phyloP scores from a whole-genome alignment of 2,113 vertebrate species.

The Trachemys scripta region DNA sequence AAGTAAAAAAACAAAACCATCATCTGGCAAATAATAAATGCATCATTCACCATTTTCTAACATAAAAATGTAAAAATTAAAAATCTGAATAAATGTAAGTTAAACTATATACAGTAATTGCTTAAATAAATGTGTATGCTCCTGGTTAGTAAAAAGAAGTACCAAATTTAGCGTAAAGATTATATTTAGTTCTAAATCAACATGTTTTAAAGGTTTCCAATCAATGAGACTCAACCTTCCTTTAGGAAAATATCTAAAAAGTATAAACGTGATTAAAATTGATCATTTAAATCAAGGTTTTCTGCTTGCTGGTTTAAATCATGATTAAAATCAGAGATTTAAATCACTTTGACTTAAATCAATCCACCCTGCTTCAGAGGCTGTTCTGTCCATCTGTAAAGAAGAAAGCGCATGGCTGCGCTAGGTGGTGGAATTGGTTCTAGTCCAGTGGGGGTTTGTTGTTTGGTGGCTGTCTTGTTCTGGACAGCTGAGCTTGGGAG shows the following conservation, averaged over 20 bases:
- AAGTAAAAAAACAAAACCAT: neutral
- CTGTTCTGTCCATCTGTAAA: neutral
- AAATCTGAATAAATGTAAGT: neutral
- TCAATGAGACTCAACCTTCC: neutral
- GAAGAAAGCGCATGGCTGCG: rapidly evolving
- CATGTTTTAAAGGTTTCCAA: neutral
- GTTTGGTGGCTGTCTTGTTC: slow-evolving; percentile 36
- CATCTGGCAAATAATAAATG: neutral
- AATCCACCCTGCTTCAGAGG: neutral
- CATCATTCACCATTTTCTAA: neutral
- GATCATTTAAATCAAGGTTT: neutral
- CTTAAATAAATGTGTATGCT: neutral
- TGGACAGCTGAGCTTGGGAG: slow-evolving; percentile 39
- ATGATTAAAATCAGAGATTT: neutral
- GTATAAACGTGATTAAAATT: neutral
- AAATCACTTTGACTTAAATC: neutral
- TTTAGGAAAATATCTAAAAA: neutral
- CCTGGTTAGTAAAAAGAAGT: neutral
- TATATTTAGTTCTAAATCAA: neutral
- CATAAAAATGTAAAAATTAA: neutral
- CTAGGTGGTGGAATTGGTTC: neutral
- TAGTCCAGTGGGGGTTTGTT: neutral
- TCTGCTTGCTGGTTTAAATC: neutral
- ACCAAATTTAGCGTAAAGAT: neutral
- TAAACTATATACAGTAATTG: neutral